Base-by-base conservation (phyloP, 2,888 invertebrate genomes). In the Spisula solida region DNA sequence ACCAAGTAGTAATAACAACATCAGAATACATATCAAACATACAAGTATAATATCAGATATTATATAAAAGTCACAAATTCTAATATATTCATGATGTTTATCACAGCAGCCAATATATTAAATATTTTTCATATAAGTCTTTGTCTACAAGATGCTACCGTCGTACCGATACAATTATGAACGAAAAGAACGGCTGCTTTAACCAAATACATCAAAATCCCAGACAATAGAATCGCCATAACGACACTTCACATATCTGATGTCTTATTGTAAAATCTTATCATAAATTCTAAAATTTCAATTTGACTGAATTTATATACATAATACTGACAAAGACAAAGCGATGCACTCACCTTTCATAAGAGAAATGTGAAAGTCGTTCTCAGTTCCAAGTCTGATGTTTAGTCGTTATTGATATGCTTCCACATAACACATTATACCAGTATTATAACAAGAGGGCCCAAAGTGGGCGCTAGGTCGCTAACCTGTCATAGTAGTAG, bases 211-310 rank as follows among this genome's bases (percentile, higher is more conserved):
- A 75, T 75, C 75, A 75, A 34, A 34, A 75, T 41, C 31, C 34
- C 34, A 75, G 75, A 75, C 75, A 31, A 75, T 75, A 75, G 34
- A 75, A 31, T 75, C 25, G 20, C 20, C 29, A 34, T 75, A 75
- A 34, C 18, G 31, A 75, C 16, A 34, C 16, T 34, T 12, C 12
- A 34, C 29, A 75, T 75, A 31, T 75, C 75, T 25, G 29, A 66
- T 66, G 60, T 75, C 16, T 34, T 31, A 75, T 31, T 75, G 1
- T 75, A 31, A 75, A 75, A 75, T 75, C 75, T 31, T 34, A 31
- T 75, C 75, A 75, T 75, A 75, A 75, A 75, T 75, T 75, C 31
- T 75, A 75, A 75, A 75, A 75, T 34, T 34, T 75, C 34, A 75
- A 75, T 75, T 75, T 75, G 75, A 75, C 4, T 31, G 34, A 31